Evolutionary conservation across 1,140 invertebrate species (phyloP).

Genomic region (Diorhabda sublineata): DNA sequence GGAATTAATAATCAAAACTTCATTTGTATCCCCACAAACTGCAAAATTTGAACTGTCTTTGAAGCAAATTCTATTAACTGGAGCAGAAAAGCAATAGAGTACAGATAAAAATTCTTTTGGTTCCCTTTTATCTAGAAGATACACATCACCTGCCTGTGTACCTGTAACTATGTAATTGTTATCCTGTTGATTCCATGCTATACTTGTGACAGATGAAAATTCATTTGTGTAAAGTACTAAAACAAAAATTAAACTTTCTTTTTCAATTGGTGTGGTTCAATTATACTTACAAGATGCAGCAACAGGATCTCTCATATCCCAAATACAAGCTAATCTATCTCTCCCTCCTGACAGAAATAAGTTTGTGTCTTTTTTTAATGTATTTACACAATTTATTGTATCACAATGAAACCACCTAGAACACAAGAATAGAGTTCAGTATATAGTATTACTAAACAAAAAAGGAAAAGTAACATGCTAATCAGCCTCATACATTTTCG

Average conservation of each 20-base stretch:
- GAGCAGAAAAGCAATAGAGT: conserved; percentile 29
- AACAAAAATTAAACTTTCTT: conserved; percentile 23
- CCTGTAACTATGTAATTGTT: conserved; percentile 31
- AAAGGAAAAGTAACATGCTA: too few species aligned
- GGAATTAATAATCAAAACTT: conserved; percentile 32
- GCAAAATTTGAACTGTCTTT: conserved; percentile 29
- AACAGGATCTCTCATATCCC: conserved; percentile 32
- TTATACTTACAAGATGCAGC: conserved; percentile 30
- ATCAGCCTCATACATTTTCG: too few species aligned
- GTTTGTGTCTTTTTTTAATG: conserved; percentile 30
- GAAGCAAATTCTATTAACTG: conserved; percentile 29
- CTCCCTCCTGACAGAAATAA: conserved; percentile 32
- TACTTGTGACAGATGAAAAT: conserved; percentile 35
- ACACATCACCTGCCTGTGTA: conserved; percentile 37
- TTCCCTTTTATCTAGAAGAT: conserved; percentile 36
- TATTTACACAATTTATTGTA: conserved; percentile 31
- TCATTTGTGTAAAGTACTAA: conserved; percentile 40
- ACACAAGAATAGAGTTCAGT: conserved; percentile 7
- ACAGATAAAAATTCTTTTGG: conserved; percentile 33
- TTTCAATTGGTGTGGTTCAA: background rate
- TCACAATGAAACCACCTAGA: conserved; percentile 35
- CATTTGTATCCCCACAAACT: conserved; percentile 35
- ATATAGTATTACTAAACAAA: too few species aligned
- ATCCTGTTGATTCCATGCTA: conserved; percentile 34
- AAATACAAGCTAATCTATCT: conserved; percentile 35